These are phyloP conservation scores for Bactericera cockerelli DNA, from an alignment of 1,140 invertebrate species.

Conservation along the genomic window DNA sequence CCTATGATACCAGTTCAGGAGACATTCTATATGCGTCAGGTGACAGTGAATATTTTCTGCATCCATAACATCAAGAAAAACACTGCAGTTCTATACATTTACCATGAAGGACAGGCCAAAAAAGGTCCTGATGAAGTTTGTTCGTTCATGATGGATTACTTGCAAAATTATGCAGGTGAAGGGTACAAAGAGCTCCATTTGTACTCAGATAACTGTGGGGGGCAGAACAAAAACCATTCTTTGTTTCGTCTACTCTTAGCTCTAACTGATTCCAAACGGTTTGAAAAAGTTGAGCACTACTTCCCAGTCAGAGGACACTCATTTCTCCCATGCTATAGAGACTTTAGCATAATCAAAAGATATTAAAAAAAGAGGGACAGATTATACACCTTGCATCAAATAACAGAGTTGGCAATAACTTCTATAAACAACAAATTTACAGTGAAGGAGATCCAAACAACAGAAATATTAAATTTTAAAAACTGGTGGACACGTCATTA, in stretches of 20 bases:
- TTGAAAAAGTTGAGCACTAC: conserved; percentile 19
- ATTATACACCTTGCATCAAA: not conserved
- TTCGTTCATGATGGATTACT: conserved; percentile 22
- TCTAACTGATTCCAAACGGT: conserved; percentile 11
- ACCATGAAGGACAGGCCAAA: conserved; percentile 23
- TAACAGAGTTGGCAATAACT: not conserved
- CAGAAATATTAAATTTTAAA: not conserved
- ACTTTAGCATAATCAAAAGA: conserved; percentile 20
- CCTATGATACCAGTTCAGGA: conserved; percentile 21
- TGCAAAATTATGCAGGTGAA: conserved; percentile 19
- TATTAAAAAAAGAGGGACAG: not conserved
- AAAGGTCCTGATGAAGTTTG: conserved; percentile 24
- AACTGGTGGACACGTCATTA: not conserved
- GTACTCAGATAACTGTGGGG: conserved; percentile 16
- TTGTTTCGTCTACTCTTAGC: conserved; percentile 13
- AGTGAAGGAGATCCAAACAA: not conserved
- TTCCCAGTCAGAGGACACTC: conserved; percentile 23
- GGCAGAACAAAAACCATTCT: conserved; percentile 19
- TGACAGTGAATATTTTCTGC: conserved; percentile 25
- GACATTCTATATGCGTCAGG: conserved; percentile 23
- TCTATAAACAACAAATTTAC: not conserved
- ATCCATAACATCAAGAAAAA: conserved; percentile 24
- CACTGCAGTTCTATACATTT: conserved; percentile 20
- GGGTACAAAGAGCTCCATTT: conserved; percentile 22
- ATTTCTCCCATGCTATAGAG: conserved; percentile 23